Base-by-base conservation (phyloP, 2,113 vertebrate genomes). In the Condylura cristata region DNA sequence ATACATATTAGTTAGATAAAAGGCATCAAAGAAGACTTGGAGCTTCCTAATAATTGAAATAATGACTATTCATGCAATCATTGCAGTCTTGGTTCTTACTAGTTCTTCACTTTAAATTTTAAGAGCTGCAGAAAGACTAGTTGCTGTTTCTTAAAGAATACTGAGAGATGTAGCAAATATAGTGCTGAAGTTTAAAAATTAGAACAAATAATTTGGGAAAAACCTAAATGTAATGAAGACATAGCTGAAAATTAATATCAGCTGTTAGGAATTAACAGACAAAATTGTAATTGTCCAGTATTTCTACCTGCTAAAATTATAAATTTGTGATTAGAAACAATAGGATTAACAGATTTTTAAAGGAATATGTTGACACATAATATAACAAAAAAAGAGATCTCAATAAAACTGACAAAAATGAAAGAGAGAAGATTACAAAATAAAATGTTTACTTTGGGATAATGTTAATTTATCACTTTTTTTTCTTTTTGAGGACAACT, bases 191-290 rank as follows among this genome's bases (percentile, higher is more conserved):
- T 75, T 75, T 86, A 86, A 84, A 37, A 86, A 82, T 71, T 58
- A 91, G 68, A 51, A 32, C 32, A 83, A 71, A 12, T 2, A 6
- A 86, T 26, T 14, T 88, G 63, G 37, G 44, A 68, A 86, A 86
- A 91, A 65, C 30, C 24, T 53, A 90, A 90, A 39, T 20, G 13
- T 24, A 46, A 46, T 81, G 71, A 51, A 94, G 58, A 81, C 58
- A 72, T 28, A 41, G 60, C 63, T 94, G 65, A 90, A 93, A 91
- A 89, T 89, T 66, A 88, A 72, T 71, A 84, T 71, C 44, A 82
- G 44, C 71, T 65, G 56, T 17, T 34, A 81, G 32, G 82, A 92
- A 70, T 68, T 85, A 92, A 65, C 14, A 78, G 26, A 80, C 20
- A 94, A 65, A 68, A 92, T 13, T 34, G 22, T 10, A 63, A 63